Evolutionary conservation across 2,113 vertebrate species (phyloP), one percentile per base, ranked within the genome.

Genomic region (Galeopterus variegatus): DNA sequence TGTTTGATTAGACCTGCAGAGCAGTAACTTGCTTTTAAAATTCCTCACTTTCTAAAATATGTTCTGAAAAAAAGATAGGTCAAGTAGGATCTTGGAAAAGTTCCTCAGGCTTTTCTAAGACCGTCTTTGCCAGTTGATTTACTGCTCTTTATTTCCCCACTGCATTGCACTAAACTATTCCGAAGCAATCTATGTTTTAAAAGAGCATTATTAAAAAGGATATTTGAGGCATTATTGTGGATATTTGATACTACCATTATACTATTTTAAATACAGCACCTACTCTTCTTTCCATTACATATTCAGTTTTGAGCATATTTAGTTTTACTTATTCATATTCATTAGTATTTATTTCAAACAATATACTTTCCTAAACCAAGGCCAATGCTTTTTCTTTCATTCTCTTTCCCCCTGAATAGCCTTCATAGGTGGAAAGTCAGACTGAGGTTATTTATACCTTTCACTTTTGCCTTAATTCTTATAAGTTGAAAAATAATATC

Each of bases 391-490:
- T 93, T 87, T 65, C 73, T 65, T 62, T 76, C 41, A 50, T 76
- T 41, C 28, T 54, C 80, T 65, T 41, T n/a, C 17, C 0, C 5
- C 1, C 36, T 36, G 8, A 79, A 90, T 52, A 73, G 31, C 36
- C 48, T 60, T 91, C 14, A 0, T 45, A 87, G 88, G 31, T 60
- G 5, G 28, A 84, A 90, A 87, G 26, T 80, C 58, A 75, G 31
- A 26, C 52, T 75, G 41, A 26, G 4, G 73, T 89, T 77, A 82
- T 94, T 89, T 73, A 69, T 36, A 79, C 6, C 7, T 54, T 86
- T 91, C 5, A 58, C 64, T 76, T 83, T 92, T 56, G n/a, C 13
- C 67, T 91, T 92, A 60, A 72, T 96, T 96, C 69, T 88, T 89
- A 31, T 31, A n/a, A 52, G 11, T 15, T 54, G 45, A 92, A 93